Evolutionary conservation across 1,140 invertebrate genomes (phyloP), one percentile per base, ranked within the genome.

Genomic region (Zaprionus gabonicus): DNA sequence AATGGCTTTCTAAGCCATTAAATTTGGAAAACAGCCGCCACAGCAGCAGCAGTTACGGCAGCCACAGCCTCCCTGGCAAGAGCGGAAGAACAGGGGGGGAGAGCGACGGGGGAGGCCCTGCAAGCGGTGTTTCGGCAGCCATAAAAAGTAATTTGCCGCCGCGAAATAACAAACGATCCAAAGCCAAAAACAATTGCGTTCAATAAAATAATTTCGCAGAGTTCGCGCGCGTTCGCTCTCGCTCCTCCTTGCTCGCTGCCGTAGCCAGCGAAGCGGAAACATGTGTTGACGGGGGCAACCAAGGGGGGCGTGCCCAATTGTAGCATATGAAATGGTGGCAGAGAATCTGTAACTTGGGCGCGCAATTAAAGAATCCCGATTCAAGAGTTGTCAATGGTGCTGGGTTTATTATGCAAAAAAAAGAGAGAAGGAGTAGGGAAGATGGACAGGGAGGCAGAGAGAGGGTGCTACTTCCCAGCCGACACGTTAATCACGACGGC

Each of bases 1-100:
- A 91, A 92, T 92, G 79, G 91, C 81, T 92, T 92, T 92, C 91
- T 91, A 87, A 80, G 86, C 86, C 91, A 92, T 92, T 92, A 91
- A 92, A 83, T 92, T 91, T 87, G 76, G 76, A 82, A 81, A 88
- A 84, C 81, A 90, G 85, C 83, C 83, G 83, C 82, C 74, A 51
- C 82, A 83, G 66, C 73, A 68, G 58, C 73, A 64, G 7, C 2
- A 27, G 23, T 46, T 36, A 12, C 17, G 6, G 65, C 41, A 55
- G 12, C 36, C 20, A 51, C 44, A 28, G 44, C 23, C 23, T 6
- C 31, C 28, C 31, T 10, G 9, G 9, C 31, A 10, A 2, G 20
- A 51, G 46, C 63, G 23, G 28, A 36, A 17, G 59, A 49, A 68
- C 41, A 4, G 53, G 51, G 41, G 6, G 53, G 56, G 23, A 59